Evolutionary conservation across 53 echinoderm and acorn worm genomes (phyloP), one percentile per base, ranked within the genome.

Genomic region (Henricia sp.): DNA sequence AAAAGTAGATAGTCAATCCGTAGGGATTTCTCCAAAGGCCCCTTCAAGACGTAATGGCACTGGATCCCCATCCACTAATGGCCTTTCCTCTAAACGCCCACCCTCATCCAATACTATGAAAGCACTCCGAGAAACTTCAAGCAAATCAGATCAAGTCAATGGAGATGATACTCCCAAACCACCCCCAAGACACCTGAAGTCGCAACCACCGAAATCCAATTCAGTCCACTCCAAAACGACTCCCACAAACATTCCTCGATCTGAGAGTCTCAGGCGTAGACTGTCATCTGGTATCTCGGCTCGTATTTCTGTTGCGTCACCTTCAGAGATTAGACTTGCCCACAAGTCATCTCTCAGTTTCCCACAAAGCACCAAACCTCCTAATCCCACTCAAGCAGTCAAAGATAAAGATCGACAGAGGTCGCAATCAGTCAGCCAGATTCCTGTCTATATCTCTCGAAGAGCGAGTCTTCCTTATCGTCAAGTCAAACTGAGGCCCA

Each of bases 341-440:
- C 36, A 38, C 35, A 55, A 74, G 60, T 41, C 59, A n/a, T 24
- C 77, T 60, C 29, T 28, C 4, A 77, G 77, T 30, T 77, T 30
- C 29, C 77, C 77, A 0, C 77, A 59, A 30, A 42, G 42, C 33
- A 23, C 19, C 36, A 38, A 41, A 21, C 8, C 12, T 16, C 42
- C 14, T 6, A 25, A 6, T 28, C 23, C 25, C 28, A 28, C 29
- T 2, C 40, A 39, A 12, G 29, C 60, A 14, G 43, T 42, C 42
- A 60, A 46, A 20, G 53, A 46, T 2, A 46, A 77, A 3, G 42
- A 39, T 29, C 4, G 59, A 0, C 58, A 29, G 29, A 58, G 58
- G 59, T 77, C 77, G 17, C 60, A 77, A 28, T 77, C 77, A 0
- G 77, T 44, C 59, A 77, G 77, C 27, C 60, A 77, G 21, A 77